A percentile compares a stretch with the other conserved stretches of the same genome.
Conservation (phyloP, 1,140 invertebrate species). For the Heliconius congener region DNA sequence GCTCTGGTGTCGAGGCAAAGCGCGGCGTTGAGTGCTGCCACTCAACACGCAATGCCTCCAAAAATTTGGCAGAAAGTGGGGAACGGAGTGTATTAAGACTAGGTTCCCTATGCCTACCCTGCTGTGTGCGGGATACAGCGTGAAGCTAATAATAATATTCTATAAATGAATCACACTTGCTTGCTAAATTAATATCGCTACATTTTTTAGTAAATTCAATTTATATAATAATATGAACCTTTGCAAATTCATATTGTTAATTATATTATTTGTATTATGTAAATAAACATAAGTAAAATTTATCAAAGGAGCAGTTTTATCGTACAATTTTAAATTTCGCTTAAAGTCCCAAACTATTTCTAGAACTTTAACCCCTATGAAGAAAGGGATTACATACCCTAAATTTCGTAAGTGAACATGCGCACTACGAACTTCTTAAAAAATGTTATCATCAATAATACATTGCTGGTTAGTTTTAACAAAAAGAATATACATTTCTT, state of each 20-base stretch:
- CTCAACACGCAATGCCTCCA: no score
- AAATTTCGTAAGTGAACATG: background rate
- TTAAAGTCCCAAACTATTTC: background rate
- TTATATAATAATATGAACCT: background rate
- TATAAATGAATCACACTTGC: slow-evolving; percentile 25
- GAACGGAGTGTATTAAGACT: no score
- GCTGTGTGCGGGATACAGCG: no score
- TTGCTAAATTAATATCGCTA: slow-evolving; percentile 16
- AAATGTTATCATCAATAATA: background rate
- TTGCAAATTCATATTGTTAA: background rate
- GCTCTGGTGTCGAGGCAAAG: no score
- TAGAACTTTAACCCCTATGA: background rate
- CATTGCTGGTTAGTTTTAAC: background rate
- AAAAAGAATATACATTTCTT: background rate
- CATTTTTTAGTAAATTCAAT: background rate
- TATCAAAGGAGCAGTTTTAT: background rate
- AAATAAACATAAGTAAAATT: background rate
- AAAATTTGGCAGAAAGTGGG: no score
- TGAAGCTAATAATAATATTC: no score
- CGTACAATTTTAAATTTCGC: background rate
- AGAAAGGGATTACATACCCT: background rate
- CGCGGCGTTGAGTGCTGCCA: no score
- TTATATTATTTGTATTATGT: background rate
- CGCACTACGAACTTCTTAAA: background rate
- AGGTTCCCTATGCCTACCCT: no score